Evolutionary conservation across 1,140 invertebrate genomes (phyloP), one percentile per base, ranked within the genome.

Genomic region (Neodiprion pinetum): DNA sequence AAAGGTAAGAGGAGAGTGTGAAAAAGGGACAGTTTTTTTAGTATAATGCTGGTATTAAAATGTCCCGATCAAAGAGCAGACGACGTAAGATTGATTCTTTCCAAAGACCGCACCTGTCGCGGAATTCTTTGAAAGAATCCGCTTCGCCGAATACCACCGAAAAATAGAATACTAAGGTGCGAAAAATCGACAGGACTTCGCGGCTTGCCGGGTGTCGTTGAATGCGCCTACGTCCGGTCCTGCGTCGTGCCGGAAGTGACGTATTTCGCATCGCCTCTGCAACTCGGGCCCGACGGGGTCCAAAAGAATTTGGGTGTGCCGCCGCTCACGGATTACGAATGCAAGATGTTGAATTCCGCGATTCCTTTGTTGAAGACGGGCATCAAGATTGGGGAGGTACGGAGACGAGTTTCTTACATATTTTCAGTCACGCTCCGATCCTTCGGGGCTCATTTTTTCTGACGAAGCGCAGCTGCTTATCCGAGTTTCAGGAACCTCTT

Each of bases 291-390:
- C 11, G 66, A 75, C 61, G 91, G 91, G 0, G 81, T 92, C 50
- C 87, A 88, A 61, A 90, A 85, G 74, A 88, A 91, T 80, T 83
- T 92, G 48, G 90, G 89, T 9, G 78, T 92, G 23, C 91, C 91
- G 12, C 83, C 88, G 23, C 74, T 92, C 21, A 87, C 86, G 5
- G 89, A 89, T 71, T 89, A 89, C 74, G 91, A 92, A 79, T 88
- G 87, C 73, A 90, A 90, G 77, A 80, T 91, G 9, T 82, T 92
- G 4, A 86, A 86, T 48, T 85, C 86, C 65, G 88, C 88, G 12
- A 82, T 91, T 9, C 89, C 89, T 0, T 80, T 84, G 48, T 82
- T 92, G 9, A 83, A 86, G 49, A 87, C 87, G 68, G 90, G 88
- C 70, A 91, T 92, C n/a, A 85, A 83, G 67, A 79, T 86, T 49